phyloP scores from a whole-genome alignment of 2,113 vertebrate genomes.

The Zosterops borbonicus region DNA sequence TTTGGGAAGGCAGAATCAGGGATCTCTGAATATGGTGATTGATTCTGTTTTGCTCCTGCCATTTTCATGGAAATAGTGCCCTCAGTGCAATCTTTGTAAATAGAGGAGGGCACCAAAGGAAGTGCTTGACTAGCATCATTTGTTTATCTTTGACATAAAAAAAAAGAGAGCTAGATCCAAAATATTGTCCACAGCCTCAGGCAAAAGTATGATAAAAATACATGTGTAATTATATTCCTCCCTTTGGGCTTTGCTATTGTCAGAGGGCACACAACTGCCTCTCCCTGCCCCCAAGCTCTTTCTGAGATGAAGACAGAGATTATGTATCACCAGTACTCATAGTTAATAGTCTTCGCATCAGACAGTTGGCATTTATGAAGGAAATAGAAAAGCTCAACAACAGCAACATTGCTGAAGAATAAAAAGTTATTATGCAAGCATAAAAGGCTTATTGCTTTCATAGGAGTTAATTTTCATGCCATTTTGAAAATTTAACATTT shows the following conservation, averaged over 20 bases:
- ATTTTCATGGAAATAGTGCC: not conserved
- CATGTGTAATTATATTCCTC: not conserved
- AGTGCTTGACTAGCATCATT: not conserved
- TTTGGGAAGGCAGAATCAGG: not conserved
- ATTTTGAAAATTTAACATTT: not conserved
- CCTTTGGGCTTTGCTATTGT: not conserved
- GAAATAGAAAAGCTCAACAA: not conserved
- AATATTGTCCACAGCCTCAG: not conserved
- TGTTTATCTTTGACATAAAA: not conserved
- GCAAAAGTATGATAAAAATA: slow-evolving; percentile 5
- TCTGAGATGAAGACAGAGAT: not conserved
- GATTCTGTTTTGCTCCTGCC: not conserved
- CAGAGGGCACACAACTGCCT: not conserved
- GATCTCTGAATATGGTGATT: not conserved
- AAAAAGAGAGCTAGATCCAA: not conserved
- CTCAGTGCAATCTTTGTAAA: not conserved
- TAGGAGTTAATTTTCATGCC: not conserved
- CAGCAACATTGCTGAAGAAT: not conserved
- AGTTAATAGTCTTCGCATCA: not conserved
- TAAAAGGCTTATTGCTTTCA: not conserved
- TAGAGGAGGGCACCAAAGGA: not conserved
- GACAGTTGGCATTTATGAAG: slow-evolving; percentile 1
- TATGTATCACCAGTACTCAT: not conserved
- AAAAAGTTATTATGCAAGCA: not conserved
- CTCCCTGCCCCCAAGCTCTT: not conserved